Evolutionary conservation across 1,140 invertebrate species (phyloP), one percentile per base, ranked within the genome.

Genomic region (Caenorhabditis remanei): DNA sequence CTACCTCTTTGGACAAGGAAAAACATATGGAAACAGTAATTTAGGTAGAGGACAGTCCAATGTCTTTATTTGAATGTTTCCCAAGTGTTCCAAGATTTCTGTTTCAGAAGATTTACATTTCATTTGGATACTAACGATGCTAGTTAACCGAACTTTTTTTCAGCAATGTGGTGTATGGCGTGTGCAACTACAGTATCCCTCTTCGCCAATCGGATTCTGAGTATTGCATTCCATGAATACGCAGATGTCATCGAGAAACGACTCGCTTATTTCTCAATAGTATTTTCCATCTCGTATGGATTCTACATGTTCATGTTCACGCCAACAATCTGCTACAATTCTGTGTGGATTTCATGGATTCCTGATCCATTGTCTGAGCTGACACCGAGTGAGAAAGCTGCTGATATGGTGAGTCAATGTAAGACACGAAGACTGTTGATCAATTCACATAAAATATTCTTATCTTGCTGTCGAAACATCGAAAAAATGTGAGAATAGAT

Each of bases 161-260:
- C 71, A 79, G 71, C 71, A n/a, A 79, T 50, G 46, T 79, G 71
- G 71, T 79, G 71, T n/a, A 79, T 79, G 71, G 71, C 71, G n/a
- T 79, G 71, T 50, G 71, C 71, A 6, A 79, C 71, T 79, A 79
- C 71, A 40, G 71, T 79, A 79, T 79, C 71, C 71, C 46, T 79
- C 7, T 79, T 79, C 46, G 46, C 40, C 19, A 79, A 79, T 50
- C 71, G 71, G 6, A 41, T 79, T n/a, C 5, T 50, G 8, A 79
- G 43, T 21, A 48, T 79, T 48, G 71, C 71, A 2, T 79, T 79
- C 46, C 71, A 79, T 13, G 71, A 79, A 43, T 79, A 79, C 24
- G 71, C 71, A 9, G 71, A 79, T 50, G 32, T 53, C 2, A 79
- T 79, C 21, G 71, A 79, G 46, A 48, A 79, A 11, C n/a, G 24